A percentile compares a stretch with the other conserved stretches of the same genome.
These are phyloP conservation scores for Homarus gammarus DNA, from an alignment of 2,888 invertebrate species.

Conservation along the genomic window DNA sequence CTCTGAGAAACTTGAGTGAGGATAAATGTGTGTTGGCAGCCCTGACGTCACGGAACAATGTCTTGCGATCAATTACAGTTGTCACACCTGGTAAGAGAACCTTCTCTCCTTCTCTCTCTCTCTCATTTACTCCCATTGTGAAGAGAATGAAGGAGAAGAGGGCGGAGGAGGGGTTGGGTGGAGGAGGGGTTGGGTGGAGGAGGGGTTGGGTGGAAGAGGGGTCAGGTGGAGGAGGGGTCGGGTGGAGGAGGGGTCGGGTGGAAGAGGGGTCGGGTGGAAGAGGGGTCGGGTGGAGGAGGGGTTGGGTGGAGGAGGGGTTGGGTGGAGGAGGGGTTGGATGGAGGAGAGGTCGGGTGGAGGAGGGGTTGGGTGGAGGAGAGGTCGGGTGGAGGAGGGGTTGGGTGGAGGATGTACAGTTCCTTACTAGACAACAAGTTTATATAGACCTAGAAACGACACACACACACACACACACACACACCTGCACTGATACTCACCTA, in stretches of 20 bases:
- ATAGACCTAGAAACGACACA: neutral
- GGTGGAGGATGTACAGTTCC: neutral
- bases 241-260: too few species aligned
- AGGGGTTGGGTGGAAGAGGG: neutral
- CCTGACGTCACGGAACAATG: neutral
- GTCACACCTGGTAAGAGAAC: neutral
- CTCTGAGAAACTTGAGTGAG: neutral
- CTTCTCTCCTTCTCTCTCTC: neutral
- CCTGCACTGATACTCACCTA: too few species aligned
- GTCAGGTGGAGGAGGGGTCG: too few species aligned
- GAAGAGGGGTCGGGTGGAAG: neutral
- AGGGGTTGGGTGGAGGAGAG: neutral
- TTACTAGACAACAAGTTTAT: neutral
- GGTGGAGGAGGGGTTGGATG: neutral
- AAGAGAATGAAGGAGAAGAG: too few species aligned
- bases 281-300: neutral
- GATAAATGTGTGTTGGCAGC: neutral
- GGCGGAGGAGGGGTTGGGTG: too few species aligned
- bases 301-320: neutral
- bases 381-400: neutral
- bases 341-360: neutral
- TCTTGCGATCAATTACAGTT: neutral
- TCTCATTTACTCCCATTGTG: too few species aligned
- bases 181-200: neutral
- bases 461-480: constrained; percentile 9